These are phyloP conservation scores for Porites lobata DNA, from an alignment of 92 coral and sea anemone genomes.

Conservation along the genomic window DNA sequence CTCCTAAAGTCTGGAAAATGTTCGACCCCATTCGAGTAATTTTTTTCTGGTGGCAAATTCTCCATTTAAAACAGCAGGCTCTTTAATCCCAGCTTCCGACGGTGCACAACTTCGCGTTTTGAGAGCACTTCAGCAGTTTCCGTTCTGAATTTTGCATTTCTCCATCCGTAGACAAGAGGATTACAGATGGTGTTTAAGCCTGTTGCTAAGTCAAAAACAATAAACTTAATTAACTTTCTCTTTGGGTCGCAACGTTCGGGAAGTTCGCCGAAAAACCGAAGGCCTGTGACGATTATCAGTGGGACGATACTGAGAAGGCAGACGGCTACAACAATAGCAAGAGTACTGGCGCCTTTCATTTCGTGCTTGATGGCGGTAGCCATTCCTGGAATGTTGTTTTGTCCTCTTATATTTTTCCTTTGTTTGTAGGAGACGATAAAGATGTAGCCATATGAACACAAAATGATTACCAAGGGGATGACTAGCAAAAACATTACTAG, in stretches of 20 bases:
- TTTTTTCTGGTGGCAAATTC: too few relatives aligned
- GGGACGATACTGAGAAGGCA: conserved; percentile 51
- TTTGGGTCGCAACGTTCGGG: neutral
- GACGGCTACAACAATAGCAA: conserved; percentile 45
- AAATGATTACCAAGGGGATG: conserved; percentile 6
- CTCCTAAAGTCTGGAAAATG: too few relatives aligned
- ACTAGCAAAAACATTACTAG: neutral
- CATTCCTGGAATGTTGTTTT: neutral
- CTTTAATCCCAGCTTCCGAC: too few relatives aligned
- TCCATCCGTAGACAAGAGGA: conserved; percentile 60
- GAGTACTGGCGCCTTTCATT: conserved; percentile 52
- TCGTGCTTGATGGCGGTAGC: neutral
- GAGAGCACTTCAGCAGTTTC: neutral
- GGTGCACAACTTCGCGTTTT: too few relatives aligned
- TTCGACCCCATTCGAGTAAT: too few relatives aligned
- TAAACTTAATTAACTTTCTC: too few relatives aligned
- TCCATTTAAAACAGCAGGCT: too few relatives aligned
- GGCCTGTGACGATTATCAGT: conserved; percentile 11
- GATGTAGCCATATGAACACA: conserved; percentile 13
- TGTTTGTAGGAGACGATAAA: neutral
- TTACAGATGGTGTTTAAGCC: conserved; percentile 42
- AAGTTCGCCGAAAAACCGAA: conserved; percentile 1
- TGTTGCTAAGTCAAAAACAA: neutral
- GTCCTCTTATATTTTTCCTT: neutral
- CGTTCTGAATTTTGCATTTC: conserved; percentile 41